A percentile compares a stretch with the other conserved stretches of the same genome.
phyloP scores from a whole-genome alignment of 1,140 invertebrate species.

The Drosophila lacteicornis region DNA sequence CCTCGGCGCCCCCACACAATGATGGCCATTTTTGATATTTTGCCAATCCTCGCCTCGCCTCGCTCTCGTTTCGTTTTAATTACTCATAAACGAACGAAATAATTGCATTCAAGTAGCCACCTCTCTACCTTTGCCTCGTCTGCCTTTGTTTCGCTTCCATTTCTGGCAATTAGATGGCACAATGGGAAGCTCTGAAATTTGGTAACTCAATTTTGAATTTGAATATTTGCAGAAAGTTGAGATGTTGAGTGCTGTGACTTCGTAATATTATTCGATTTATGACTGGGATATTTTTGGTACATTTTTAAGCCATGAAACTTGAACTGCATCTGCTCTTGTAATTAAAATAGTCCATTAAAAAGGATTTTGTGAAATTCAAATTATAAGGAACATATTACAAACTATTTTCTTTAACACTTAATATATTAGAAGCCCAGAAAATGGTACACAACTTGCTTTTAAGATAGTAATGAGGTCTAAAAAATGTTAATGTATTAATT shows the following conservation, averaged over 20 bases:
- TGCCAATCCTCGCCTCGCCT: conserved; percentile 31
- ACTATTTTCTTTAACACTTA: not conserved
- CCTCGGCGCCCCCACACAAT: not conserved
- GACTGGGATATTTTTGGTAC: not conserved
- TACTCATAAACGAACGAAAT: conserved; percentile 53
- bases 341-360: not conserved
- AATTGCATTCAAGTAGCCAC: conserved; percentile 45
- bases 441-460: too few species aligned
- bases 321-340: not conserved
- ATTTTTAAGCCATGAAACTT: too few species aligned
- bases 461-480: too few species aligned
- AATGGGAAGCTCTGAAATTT: not conserved
- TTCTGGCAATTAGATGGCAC: conserved; percentile 18
- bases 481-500: too few species aligned
- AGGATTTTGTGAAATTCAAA: not conserved
- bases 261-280: not conserved
- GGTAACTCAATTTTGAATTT: conserved; percentile 7
- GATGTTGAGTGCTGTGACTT: not conserved
- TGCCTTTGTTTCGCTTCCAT: not conserved
- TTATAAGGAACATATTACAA: not conserved
- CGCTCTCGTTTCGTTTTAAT: conserved; percentile 33
- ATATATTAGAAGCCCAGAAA: too few species aligned
- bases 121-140: not conserved
- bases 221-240: not conserved
- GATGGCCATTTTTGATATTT: conserved; percentile 59